Evolutionary conservation across 2,797 vertebrate species (phyloP).

Genomic region (Heliangelus exortis): DNA sequence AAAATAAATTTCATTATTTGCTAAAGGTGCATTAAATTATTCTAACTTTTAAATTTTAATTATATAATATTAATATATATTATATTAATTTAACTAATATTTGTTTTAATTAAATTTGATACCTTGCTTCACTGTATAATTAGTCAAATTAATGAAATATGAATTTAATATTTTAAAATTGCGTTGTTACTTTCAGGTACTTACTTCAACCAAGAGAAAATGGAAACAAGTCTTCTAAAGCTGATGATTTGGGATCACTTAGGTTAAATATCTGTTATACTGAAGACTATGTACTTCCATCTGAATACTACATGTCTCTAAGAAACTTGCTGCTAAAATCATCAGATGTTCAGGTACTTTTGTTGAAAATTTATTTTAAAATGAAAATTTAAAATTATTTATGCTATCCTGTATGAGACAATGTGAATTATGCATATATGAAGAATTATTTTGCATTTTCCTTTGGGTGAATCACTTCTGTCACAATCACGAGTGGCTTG

Average conservation of each 20-base stretch:
- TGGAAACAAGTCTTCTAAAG: conserved; percentile 91
- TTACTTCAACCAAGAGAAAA: conserved; percentile 96
- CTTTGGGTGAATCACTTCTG: background rate
- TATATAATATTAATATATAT: too few species aligned
- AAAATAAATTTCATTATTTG: background rate
- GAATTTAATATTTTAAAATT: background rate
- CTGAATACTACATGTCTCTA: conserved; percentile 87
- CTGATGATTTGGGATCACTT: conserved; percentile 93
- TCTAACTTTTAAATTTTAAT: background rate
- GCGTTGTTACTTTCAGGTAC: conserved; percentile 83
- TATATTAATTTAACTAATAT: too few species aligned
- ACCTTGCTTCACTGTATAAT: background rate
- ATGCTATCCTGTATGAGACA: background rate
- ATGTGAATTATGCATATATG: background rate
- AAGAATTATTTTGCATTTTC: background rate
- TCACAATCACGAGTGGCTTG: background rate
- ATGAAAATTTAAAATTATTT: background rate
- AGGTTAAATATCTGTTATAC: conserved; percentile 94
- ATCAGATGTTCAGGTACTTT: conserved; percentile 89
- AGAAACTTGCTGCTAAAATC: conserved; percentile 95
- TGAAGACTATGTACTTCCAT: conserved; percentile 95
- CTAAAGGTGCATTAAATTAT: background rate
- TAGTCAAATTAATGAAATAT: background rate
- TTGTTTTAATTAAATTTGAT: background rate
- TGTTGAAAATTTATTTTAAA: background rate